Percentiles rank a stretch among this genome's conserved stretches.
Conservation (phyloP, 2,113 vertebrate species). For the Stigmatopora nigra region DNA sequence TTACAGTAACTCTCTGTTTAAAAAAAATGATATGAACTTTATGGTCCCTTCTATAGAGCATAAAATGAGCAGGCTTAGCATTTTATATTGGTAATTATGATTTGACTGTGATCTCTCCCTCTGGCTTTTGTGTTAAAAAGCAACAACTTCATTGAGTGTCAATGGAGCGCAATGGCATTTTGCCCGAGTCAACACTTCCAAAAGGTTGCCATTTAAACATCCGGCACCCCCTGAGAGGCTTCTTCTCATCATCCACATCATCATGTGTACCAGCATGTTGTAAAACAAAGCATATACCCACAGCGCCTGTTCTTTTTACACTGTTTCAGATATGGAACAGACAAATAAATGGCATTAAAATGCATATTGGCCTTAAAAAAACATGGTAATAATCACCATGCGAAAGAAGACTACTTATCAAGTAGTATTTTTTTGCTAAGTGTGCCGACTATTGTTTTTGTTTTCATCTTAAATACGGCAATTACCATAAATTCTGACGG, state of each 20-base stretch:
- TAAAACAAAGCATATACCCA: conserved; percentile 6
- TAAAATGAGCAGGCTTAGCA: not conserved
- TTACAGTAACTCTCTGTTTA: not conserved
- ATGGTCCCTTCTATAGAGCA: not conserved
- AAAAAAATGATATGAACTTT: not conserved
- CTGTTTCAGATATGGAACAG: not conserved
- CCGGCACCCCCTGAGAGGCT: not conserved
- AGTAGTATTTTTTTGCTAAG: not conserved
- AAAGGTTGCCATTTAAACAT: conserved; percentile 41
- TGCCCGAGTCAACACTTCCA: conserved; percentile 29
- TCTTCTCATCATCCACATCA: conserved; percentile 22
- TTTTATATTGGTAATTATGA: not conserved
- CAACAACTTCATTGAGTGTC: conserved; percentile 19
- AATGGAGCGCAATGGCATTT: conserved; percentile 36
- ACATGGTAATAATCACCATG: not conserved
- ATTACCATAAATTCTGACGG: too few relatives aligned
- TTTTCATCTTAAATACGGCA: not conserved
- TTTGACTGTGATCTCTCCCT: not conserved
- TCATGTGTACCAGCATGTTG: conserved; percentile 13
- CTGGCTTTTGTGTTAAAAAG: conserved; percentile 26
- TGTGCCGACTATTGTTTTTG: not conserved
- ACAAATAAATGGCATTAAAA: not conserved
- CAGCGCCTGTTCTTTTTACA: not conserved
- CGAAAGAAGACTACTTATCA: not conserved
- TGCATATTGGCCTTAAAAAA: not conserved